These are phyloP conservation scores for Phania funesta DNA, from an alignment of 2,888 invertebrate genomes.

Conservation along the genomic window DNA sequence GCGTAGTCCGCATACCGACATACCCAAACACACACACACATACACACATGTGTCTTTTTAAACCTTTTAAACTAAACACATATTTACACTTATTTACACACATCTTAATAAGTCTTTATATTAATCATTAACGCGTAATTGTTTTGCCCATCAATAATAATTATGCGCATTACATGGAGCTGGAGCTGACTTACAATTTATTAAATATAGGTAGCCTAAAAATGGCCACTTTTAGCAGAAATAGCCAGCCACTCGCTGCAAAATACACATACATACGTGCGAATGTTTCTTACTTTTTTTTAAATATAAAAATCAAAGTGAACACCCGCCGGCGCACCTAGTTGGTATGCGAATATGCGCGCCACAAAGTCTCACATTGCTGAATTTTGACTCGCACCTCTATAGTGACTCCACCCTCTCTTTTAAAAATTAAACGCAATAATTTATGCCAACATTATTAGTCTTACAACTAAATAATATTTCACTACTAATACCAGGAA, in stretches of 20 bases:
- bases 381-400: conserved; percentile 56
- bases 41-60: no score
- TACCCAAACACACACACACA: background rate
- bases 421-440: conserved; percentile 36
- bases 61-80: background rate
- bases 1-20: background rate
- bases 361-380: conserved; percentile 67
- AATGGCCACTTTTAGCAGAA: conserved; percentile 63
- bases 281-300: background rate
- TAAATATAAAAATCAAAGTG: conserved; percentile 65
- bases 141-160: conserved; percentile 63
- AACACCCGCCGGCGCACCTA: conserved; percentile 67
- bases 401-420: conserved; percentile 61
- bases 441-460: conserved; percentile 59
- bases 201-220: conserved; percentile 49
- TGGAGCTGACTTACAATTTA: background rate
- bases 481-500: conserved; percentile 12
- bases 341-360: conserved; percentile 69
- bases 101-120: conserved; percentile 53
- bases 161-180: background rate
- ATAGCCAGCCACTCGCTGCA: conserved; percentile 30
- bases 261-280: conserved; percentile 3
- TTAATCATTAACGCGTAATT: conserved; percentile 61
- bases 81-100: conserved; percentile 11
- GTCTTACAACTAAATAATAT: conserved; percentile 36